Percentiles rank a stretch among this genome's conserved stretches.
Conservation (phyloP, 2,113 vertebrate species). For the Lagopus muta region DNA sequence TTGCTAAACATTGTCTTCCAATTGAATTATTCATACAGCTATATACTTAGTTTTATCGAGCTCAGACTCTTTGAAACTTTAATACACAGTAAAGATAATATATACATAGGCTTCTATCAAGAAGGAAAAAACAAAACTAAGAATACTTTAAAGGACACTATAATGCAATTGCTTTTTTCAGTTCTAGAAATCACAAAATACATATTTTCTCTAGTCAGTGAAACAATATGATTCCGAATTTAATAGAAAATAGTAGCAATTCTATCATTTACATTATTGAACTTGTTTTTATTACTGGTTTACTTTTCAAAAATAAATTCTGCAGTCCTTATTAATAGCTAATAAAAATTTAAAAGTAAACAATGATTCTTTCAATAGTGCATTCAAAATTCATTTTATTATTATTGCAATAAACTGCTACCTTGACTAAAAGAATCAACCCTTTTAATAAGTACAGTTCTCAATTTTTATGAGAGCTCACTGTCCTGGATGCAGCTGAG, state of each 20-base stretch:
- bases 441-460: neutral
- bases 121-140: neutral
- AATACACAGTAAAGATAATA: neutral
- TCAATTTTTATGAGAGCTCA: neutral
- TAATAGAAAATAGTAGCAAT: neutral
- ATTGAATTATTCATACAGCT: neutral
- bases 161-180: neutral
- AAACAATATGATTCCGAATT: neutral
- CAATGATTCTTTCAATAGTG: neutral
- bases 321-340: neutral
- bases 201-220: neutral
- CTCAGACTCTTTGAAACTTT: neutral
- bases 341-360: neutral
- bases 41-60: neutral
- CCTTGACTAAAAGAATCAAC: neutral
- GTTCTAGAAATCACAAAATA: neutral
- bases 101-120: neutral
- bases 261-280: neutral
- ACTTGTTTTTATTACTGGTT: neutral
- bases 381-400: neutral
- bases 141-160: neutral
- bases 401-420: neutral
- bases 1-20: neutral
- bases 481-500: neutral
- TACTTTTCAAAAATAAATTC: neutral